Evolutionary conservation across 2,888 invertebrate genomes (phyloP), one percentile per base, ranked within the genome.

Genomic region (Diarsia rubi): DNA sequence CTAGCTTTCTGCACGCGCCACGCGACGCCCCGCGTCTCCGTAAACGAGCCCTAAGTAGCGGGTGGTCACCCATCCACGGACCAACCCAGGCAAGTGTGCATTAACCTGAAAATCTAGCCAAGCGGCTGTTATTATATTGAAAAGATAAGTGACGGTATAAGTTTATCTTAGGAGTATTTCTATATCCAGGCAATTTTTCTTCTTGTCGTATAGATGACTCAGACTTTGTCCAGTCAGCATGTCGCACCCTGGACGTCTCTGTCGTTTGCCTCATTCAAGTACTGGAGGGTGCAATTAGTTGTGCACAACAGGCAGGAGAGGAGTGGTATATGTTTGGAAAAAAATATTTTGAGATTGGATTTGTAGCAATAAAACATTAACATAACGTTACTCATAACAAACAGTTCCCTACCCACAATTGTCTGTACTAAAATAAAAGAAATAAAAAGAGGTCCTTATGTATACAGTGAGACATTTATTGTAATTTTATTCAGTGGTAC

Each of bases 401-500:
- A 65, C 2, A 66, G 31, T 49, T n/a, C 42, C 9, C 21, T 16
- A 37, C 14, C 14, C 1, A 24, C 24, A 11, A 37, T 37, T 16
- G 37, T 4, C n/a, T 21, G n/a, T 19, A 9, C 31, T 44, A 49
- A 44, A 24, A 31, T 21, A 0, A 49, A 27, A 54, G 21, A 45
- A 63, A 24, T 37, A n/a, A 9, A 49, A 66, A 78, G 62, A 49
- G 42, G 14, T 64, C 14, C 37, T 79, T 59, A 12, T 24, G 3
- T 79, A 21, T 3, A n/a, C 14, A 64, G 14, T 47, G 49, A n/a
- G n/a, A 62, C n/a, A 57, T 70, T 64, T 16, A 31, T 65, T 62
- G 52, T 14, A 1, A 16, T 76, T 75, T 76, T 24, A 49, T 76
- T 69, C 12, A n/a, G 31, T 8, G 27, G 19, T 21, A 62, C 8